Evolutionary conservation across 2,113 vertebrate genomes (phyloP).

Genomic region (Scomber japonicus): DNA sequence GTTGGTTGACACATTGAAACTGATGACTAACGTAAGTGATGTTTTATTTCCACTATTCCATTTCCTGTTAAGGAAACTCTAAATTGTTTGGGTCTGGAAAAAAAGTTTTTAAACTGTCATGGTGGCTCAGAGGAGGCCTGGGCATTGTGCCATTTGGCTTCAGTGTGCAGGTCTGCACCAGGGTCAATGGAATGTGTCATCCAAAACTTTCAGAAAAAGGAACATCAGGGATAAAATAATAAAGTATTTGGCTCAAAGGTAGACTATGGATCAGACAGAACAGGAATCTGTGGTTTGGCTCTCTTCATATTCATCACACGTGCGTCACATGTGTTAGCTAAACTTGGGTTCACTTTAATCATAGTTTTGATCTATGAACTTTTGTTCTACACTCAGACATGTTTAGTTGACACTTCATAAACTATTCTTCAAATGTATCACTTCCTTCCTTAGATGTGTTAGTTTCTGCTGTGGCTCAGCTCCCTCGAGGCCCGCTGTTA

Average conservation of each 20-base stretch:
- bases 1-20: too few relatives aligned
- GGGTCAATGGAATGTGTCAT: too few relatives aligned
- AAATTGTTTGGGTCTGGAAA: neutral
- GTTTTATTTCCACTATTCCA: neutral
- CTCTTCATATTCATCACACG: neutral
- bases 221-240: too few relatives aligned
- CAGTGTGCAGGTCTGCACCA: neutral
- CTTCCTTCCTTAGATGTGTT: slow-evolving; percentile 79
- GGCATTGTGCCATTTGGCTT: slow-evolving; percentile 2
- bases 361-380: too few relatives aligned
- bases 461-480: slow-evolving; percentile 79
- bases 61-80: neutral
- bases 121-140: neutral
- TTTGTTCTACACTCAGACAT: neutral
- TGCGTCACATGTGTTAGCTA: neutral
- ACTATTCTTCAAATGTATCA: neutral
- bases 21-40: too few relatives aligned
- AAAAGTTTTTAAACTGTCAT: neutral
- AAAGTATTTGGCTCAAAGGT: neutral
- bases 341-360: neutral
- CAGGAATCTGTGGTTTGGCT: neutral
- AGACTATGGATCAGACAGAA: neutral
- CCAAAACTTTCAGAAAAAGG: neutral
- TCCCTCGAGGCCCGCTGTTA: slow-evolving; percentile 82
- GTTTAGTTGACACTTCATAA: neutral